A percentile compares a stretch with the other conserved stretches of the same genome.
Conservation (phyloP, 2,888 invertebrate genomes). For the Vanessa cardui region DNA sequence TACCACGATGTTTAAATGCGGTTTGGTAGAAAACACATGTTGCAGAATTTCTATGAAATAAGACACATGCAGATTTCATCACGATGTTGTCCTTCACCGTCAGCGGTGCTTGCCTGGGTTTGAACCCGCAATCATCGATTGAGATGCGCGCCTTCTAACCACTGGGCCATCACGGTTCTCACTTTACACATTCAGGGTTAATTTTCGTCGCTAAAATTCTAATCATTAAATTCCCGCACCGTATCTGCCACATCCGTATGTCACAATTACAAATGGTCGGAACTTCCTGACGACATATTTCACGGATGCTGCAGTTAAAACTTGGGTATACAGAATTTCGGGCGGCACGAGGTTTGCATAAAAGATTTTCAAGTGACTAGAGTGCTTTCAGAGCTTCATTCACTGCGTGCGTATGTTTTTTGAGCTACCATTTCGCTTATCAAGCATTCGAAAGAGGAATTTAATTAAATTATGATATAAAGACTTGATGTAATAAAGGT, state of each 20-base stretch:
- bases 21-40: no score
- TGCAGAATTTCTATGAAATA: no score
- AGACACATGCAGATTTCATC: no score
- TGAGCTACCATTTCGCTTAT: conserved; percentile 24
- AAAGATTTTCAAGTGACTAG: conserved; percentile 37
- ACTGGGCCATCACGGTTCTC: no score
- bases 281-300: conserved; percentile 34
- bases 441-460: conserved; percentile 13
- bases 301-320: conserved; percentile 33
- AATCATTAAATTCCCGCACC: background rate
- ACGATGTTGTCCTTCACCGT: no score
- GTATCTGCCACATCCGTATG: background rate
- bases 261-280: conserved; percentile 22
- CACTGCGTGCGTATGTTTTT: conserved; percentile 26
- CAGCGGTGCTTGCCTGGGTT: no score
- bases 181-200: background rate
- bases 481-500: background rate
- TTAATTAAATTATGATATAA: conserved; percentile 5
- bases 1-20: no score
- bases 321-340: conserved; percentile 34
- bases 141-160: no score
- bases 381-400: conserved; percentile 17
- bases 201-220: background rate
- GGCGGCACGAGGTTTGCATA: conserved; percentile 37
- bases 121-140: no score